These are phyloP conservation scores for Caranx ignobilis DNA, from an alignment of 2,113 vertebrate genomes.

Conservation along the genomic window DNA sequence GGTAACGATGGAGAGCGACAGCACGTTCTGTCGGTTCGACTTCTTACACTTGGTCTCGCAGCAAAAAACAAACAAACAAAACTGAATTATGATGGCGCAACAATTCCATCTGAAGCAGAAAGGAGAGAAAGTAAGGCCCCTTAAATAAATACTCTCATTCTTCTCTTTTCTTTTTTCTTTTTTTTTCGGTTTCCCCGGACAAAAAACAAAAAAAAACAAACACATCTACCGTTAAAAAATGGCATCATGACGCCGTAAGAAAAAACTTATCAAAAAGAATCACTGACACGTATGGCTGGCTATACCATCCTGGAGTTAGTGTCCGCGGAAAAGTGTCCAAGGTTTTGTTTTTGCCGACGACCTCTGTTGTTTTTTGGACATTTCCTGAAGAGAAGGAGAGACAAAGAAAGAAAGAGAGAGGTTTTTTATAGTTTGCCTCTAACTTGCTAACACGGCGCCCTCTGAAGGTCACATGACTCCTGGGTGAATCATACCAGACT, in stretches of 20 bases:
- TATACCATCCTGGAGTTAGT: conserved; percentile 97
- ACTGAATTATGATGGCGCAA: conserved; percentile 61
- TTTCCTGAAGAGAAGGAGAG: conserved; percentile 84
- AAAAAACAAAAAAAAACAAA: conserved; percentile 81
- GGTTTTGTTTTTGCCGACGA: conserved; percentile 96
- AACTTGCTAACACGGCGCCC: no score
- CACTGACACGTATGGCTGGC: conserved; percentile 76
- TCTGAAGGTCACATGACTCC: no score
- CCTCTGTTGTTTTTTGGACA: conserved; percentile 96
- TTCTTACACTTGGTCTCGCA: conserved; percentile 77
- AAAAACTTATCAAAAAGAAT: conserved; percentile 82
- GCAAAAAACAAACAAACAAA: conserved; percentile 48
- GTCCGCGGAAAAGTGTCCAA: conserved; percentile 96
- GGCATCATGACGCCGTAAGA: conserved; percentile 89
- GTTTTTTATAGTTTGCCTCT: no score
- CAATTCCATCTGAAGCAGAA: conserved; percentile 78
- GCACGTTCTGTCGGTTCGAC: conserved; percentile 20
- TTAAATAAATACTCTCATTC: conserved; percentile 93
- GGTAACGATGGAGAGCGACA: conserved; percentile 56
- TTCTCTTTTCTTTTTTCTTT: conserved; percentile 61
- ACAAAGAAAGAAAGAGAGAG: not conserved
- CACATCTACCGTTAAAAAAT: conserved; percentile 75
- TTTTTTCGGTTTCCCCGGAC: conserved; percentile 49
- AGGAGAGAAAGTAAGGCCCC: conserved; percentile 94
- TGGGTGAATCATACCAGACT: no score